A percentile compares a stretch with the other conserved stretches of the same genome.
phyloP scores from a whole-genome alignment of 2,797 vertebrate species.

The Protonibea diacanthus region DNA sequence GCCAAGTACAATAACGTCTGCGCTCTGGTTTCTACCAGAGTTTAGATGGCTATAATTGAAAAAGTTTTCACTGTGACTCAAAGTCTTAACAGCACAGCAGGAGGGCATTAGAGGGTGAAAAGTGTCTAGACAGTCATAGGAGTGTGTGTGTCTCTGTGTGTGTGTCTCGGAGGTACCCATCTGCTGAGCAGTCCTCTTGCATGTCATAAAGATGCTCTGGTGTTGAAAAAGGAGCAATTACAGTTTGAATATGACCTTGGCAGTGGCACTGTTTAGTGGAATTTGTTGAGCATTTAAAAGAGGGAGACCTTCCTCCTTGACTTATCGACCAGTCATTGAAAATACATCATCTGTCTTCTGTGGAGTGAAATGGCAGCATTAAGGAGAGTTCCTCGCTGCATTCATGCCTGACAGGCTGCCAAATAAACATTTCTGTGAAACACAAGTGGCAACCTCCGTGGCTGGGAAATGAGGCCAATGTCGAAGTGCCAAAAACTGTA shows the following conservation, averaged over 20 bases:
- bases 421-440: not conserved
- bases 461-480: no score
- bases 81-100: conserved; percentile 48
- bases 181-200: not conserved
- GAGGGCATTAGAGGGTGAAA: conserved; percentile 42
- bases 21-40: conserved; percentile 3
- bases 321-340: conserved; percentile 6
- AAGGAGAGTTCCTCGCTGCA: conserved; percentile 1
- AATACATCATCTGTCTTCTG: not conserved
- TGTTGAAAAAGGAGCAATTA: conserved; percentile 17
- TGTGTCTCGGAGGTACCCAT: conserved; percentile 15
- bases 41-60: conserved; percentile 54
- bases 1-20: conserved; percentile 1
- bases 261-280: not conserved
- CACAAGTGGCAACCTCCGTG: no score
- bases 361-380: conserved; percentile 4
- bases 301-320: not conserved
- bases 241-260: conserved; percentile 16
- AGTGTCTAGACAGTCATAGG: conserved; percentile 5
- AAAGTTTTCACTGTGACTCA: conserved; percentile 47
- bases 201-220: conserved; percentile 1
- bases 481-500: no score
- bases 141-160: not conserved
- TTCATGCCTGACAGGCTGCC: conserved; percentile 10
- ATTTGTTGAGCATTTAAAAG: conserved; percentile 13